Evolutionary conservation across 2,113 vertebrate species (phyloP).

Genomic region (Neoarius graeffei): DNA sequence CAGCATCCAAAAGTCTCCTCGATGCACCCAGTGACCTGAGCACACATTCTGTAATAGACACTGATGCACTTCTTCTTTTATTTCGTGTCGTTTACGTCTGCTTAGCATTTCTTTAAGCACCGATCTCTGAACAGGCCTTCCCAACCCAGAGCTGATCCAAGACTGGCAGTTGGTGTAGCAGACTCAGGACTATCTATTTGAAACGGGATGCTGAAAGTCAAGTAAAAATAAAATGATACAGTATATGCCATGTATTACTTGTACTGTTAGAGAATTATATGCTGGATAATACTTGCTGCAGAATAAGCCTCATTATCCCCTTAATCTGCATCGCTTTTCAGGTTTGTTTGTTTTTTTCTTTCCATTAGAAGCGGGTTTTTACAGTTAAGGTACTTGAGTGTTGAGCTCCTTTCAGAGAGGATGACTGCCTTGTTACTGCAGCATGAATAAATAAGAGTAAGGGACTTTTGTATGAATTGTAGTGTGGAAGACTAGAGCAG

Average conservation of each 20-base stretch:
- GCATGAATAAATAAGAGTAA: background rate
- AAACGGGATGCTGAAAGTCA: background rate
- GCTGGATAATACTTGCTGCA: slow-evolving; percentile 37
- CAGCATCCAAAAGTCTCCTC: slow-evolving; percentile 51
- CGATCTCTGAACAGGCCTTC: background rate
- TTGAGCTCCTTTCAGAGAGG: background rate
- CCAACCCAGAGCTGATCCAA: background rate
- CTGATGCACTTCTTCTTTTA: background rate
- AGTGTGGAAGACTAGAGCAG: background rate
- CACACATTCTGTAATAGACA: background rate
- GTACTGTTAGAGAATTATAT: slow-evolving; percentile 31
- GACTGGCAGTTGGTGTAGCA: background rate
- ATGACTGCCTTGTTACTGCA: background rate
- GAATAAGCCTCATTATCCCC: background rate
- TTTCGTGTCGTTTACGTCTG: background rate
- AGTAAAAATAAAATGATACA: background rate
- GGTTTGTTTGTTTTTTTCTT: background rate
- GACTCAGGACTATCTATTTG: background rate
- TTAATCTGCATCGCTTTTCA: background rate
- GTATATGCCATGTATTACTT: background rate
- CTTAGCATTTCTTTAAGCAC: background rate
- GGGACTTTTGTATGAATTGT: background rate
- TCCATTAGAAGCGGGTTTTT: background rate
- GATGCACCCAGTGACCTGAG: slow-evolving; percentile 4
- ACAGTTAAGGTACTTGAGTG: background rate